phyloP scores from a whole-genome alignment of 2,113 vertebrate genomes.

The Etia nguti region DNA sequence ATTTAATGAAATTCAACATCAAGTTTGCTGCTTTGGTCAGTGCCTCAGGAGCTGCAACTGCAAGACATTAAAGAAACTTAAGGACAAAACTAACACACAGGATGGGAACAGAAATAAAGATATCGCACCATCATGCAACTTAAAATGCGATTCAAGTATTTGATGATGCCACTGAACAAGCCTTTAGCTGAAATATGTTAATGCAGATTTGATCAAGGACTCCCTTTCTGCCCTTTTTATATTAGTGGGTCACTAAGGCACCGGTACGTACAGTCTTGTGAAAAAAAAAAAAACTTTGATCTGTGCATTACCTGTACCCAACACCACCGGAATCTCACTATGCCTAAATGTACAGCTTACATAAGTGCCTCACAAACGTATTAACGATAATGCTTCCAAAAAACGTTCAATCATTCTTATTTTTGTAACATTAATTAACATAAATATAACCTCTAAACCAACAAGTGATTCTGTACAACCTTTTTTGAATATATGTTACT shows the following conservation, averaged over 20 bases:
- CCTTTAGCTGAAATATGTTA: neutral
- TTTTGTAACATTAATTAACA: constrained; percentile 37
- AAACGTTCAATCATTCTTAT: neutral
- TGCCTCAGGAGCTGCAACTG: neutral
- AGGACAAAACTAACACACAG: neutral
- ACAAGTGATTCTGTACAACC: constrained; percentile 40
- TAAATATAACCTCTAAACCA: constrained; percentile 29
- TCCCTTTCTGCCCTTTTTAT: constrained; percentile 35
- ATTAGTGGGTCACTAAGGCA: constrained; percentile 69
- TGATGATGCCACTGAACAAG: constrained; percentile 8
- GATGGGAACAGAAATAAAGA: neutral
- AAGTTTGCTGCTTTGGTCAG: neutral
- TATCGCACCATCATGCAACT: constrained; percentile 21
- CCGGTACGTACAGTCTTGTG: constrained; percentile 43
- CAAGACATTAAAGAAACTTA: neutral
- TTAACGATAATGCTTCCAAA: constrained; percentile 16
- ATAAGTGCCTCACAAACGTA: neutral
- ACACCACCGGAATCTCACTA: neutral
- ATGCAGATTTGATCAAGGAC: neutral
- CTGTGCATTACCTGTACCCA: constrained; percentile 33
- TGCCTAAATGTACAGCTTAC: constrained; percentile 8
- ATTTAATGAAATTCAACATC: neutral
- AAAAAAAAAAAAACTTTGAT: constrained; percentile 4
- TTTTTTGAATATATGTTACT: neutral
- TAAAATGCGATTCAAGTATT: neutral